Evolutionary conservation across 2,113 vertebrate species (phyloP), one percentile per base, ranked within the genome.

Genomic region (Platichthys flesus): DNA sequence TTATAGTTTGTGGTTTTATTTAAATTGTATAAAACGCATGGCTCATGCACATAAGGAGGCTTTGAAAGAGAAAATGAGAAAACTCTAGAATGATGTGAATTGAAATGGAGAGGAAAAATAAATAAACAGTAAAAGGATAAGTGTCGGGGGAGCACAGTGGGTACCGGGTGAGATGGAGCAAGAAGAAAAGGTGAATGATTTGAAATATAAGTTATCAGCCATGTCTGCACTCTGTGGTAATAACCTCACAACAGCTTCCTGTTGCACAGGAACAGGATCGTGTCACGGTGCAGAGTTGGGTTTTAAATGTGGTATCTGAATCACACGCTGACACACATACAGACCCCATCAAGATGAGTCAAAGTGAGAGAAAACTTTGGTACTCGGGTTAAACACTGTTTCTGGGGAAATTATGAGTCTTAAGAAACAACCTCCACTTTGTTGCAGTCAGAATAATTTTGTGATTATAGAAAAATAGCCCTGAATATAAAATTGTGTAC

Each of bases 241-340:
- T 56, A 45, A 70, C 28, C 23, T 79, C 82, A 67, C 65, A 78
- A 47, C 68, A 35, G 62, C 67, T 89, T 92, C 88, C 89, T 90
- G 86, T 81, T 88, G 42, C 56, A 74, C 60, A 81, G 67, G 61
- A 91, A 86, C 21, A 13, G 8, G 40, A 3, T 16, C 2, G 47
- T 49, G 16, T 51, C 47, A 51, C 6, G 16, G n/a, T 54, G 42
- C 20, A 2, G 12, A n/a, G 16, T n/a, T 26, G 12, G 2, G 23
- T 61, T 35, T 35, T 20, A 59, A 62, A 59, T 61, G 28, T 62
- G 20, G 55, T n/a, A 79, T 70, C 60, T 74, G 31, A 76, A 37
- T 51, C 18, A 20, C 16, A 0, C 2, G 8, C 49, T 51, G 49
- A 51, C 18, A 0, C 49, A 54, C 6, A 54, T 2, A 21, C 18